A percentile compares a stretch with the other conserved stretches of the same genome.
Evolutionary conservation across 1,140 invertebrate genomes (phyloP).

Genomic region (Seison nebaliae): DNA sequence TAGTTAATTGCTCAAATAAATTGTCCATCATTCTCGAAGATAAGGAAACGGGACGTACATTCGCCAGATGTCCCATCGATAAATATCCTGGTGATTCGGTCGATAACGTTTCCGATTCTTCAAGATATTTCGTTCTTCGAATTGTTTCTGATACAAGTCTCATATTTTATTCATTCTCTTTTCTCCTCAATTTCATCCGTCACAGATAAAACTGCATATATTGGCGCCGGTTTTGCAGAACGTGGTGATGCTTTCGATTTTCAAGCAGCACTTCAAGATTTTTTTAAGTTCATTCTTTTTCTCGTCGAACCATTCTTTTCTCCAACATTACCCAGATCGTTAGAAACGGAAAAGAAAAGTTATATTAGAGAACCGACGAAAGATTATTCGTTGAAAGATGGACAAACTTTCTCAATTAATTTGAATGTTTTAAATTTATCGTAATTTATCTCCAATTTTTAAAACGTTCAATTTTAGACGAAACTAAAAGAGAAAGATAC

Average conservation of each 20-base stretch:
- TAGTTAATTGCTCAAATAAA: conserved; percentile 58
- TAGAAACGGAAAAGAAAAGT: conserved; percentile 31
- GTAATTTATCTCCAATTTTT: too few relatives aligned
- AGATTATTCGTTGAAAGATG: conserved; percentile 88
- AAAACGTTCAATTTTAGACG: too few relatives aligned
- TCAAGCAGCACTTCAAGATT: conserved; percentile 88
- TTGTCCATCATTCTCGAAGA: conserved; percentile 77
- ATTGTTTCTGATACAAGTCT: conserved; percentile 81
- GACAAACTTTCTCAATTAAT: conserved; percentile 91
- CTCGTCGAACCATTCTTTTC: conserved; percentile 11
- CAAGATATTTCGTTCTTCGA: conserved; percentile 82
- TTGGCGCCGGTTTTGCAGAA: conserved; percentile 86
- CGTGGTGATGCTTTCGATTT: conserved; percentile 94
- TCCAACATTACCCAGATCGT: conserved; percentile 21
- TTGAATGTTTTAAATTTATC: too few relatives aligned
- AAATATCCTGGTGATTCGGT: conserved; percentile 71
- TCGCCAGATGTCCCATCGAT: conserved; percentile 89
- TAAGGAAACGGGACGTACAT: conserved; percentile 63
- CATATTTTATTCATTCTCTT: too few relatives aligned
- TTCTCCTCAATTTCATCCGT: too few relatives aligned
- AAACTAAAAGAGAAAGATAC: too few relatives aligned
- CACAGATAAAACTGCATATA: conserved; percentile 79
- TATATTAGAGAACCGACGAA: conserved; percentile 58
- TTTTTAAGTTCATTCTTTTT: conserved; percentile 45
- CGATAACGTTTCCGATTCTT: conserved; percentile 83